These are phyloP conservation scores for Cryptocephalus moraei DNA, from an alignment of 2,888 invertebrate genomes.

Conservation along the genomic window DNA sequence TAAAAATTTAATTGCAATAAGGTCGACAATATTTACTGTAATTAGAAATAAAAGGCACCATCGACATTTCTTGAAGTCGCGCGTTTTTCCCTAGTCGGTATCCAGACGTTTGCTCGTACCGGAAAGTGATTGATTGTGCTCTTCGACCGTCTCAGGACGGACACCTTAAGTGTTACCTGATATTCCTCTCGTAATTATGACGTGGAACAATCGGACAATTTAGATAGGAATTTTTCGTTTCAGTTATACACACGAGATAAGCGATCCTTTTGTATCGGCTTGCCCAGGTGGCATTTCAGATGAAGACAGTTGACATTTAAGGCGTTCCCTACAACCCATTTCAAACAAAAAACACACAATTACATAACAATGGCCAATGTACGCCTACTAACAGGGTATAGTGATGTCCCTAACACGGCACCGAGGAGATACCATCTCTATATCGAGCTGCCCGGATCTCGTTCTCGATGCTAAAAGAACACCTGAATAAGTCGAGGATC, in stretches of 20 bases:
- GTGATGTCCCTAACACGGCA: constrained; percentile 36
- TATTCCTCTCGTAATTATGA: constrained; percentile 5
- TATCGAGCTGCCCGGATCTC: constrained; percentile 26
- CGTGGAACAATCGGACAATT: constrained; percentile 9
- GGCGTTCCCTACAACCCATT: constrained; percentile 37
- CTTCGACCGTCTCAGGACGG: neutral
- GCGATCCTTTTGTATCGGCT: constrained; percentile 18
- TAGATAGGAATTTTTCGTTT: constrained; percentile 20
- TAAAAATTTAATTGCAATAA: too few species aligned
- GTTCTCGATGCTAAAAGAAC: constrained; percentile 26
- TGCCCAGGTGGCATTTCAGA: constrained; percentile 33
- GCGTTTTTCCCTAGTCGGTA: too few species aligned
- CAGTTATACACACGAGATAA: constrained; percentile 14
- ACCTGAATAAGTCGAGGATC: constrained; percentile 18
- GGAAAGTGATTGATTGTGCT: too few species aligned
- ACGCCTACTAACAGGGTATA: constrained; percentile 40
- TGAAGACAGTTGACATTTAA: constrained; percentile 38
- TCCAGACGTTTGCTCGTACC: too few species aligned
- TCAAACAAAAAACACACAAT: constrained; percentile 39
- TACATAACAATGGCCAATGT: constrained; percentile 39
- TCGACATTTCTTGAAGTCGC: too few species aligned
- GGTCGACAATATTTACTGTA: too few species aligned
- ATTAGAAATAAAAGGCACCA: too few species aligned
- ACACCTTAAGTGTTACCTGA: neutral
- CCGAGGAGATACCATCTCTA: constrained; percentile 24